These are phyloP conservation scores for Bombus waltoni DNA, from an alignment of 1,140 invertebrate species.

Conservation along the genomic window DNA sequence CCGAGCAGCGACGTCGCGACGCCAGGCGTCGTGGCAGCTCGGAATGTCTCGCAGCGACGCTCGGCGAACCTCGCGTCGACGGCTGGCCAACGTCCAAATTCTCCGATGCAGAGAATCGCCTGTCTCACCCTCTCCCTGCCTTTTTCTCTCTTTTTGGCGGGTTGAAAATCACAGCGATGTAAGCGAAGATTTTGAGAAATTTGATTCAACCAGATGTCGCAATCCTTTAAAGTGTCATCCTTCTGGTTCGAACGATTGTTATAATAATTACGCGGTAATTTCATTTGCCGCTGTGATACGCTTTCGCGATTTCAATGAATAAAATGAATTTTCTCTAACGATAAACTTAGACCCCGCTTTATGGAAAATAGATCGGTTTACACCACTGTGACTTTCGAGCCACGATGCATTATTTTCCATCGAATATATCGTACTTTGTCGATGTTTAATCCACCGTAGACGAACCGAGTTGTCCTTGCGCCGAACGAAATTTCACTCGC, in stretches of 20 bases:
- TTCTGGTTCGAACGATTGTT: not conserved
- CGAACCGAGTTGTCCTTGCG: too few relatives aligned
- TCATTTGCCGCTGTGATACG: too few relatives aligned
- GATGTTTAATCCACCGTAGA: too few relatives aligned
- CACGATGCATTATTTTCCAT: not conserved
- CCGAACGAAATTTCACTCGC: too few relatives aligned
- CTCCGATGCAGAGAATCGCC: not conserved
- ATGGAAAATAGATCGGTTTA: not conserved
- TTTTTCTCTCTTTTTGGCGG: not conserved
- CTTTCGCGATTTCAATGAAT: not conserved
- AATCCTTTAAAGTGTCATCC: too few relatives aligned
- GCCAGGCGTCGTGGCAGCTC: conserved; percentile 59
- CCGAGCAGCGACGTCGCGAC: conserved; percentile 52
- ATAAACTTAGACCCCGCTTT: not conserved
- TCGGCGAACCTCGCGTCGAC: conserved; percentile 36
- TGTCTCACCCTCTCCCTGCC: not conserved
- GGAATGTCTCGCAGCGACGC: conserved; percentile 41
- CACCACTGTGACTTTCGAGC: not conserved
- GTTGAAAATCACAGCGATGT: not conserved
- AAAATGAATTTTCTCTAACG: not conserved
- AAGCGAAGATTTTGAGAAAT: not conserved
- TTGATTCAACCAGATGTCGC: not conserved
- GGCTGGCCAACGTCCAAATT: conserved; percentile 56
- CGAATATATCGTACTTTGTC: too few relatives aligned
- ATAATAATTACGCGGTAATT: not conserved